Percentiles rank a stretch among this genome's conserved stretches.
These are phyloP conservation scores for Tragelaphus imberbis DNA, from an alignment of 2,113 vertebrate genomes.

Conservation along the genomic window DNA sequence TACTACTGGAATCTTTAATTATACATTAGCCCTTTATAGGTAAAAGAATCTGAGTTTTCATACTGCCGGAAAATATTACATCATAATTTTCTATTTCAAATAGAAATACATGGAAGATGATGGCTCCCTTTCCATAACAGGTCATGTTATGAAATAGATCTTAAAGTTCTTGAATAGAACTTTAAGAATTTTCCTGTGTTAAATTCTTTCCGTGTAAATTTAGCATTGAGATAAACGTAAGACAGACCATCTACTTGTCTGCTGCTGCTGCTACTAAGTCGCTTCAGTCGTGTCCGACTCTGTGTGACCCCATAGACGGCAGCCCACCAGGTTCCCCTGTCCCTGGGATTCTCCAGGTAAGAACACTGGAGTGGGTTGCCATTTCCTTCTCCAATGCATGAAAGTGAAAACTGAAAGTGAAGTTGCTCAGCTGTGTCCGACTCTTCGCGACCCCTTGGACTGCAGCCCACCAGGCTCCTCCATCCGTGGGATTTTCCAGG, in stretches of 20 bases:
- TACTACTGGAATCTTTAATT: conserved; percentile 1
- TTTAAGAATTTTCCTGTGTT: neutral
- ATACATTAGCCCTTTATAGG: neutral
- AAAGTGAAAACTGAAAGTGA: too few species aligned
- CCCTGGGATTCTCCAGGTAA: too few species aligned
- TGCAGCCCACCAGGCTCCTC: too few species aligned
- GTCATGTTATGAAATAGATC: neutral
- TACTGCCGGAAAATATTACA: neutral
- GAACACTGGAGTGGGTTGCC: too few species aligned
- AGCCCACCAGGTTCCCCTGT: too few species aligned
- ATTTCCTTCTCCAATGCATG: too few species aligned
- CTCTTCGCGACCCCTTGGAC: too few species aligned
- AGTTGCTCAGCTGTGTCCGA: too few species aligned
- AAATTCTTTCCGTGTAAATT: neutral
- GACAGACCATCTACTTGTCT: neutral
- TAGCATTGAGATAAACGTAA: neutral
- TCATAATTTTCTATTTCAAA: conserved; percentile 27
- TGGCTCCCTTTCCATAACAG: neutral
- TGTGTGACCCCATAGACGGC: rapidly evolving
- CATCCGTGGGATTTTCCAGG: too few species aligned
- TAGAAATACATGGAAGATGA: neutral
- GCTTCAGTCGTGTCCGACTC: rapidly evolving
- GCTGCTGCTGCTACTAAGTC: too few species aligned
- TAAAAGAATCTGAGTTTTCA: neutral
- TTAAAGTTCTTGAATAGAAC: neutral